These are phyloP conservation scores for Typhlichthys subterraneus DNA, from an alignment of 2,797 vertebrate species.

Conservation along the genomic window DNA sequence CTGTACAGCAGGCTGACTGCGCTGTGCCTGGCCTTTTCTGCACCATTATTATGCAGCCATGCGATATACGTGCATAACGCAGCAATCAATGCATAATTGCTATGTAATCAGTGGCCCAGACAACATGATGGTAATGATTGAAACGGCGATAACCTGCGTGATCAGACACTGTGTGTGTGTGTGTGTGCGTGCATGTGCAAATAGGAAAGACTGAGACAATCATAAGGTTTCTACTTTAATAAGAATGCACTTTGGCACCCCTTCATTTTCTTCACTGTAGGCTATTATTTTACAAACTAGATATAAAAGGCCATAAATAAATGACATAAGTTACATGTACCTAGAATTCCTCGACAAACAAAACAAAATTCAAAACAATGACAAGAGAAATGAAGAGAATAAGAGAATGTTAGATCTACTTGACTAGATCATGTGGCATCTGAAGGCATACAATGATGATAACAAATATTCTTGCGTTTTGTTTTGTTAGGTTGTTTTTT, in stretches of 20 bases:
- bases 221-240: conserved; percentile 95
- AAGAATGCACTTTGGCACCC: conserved; percentile 86
- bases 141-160: conserved; percentile 9
- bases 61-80: conserved; percentile 16
- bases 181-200: conserved; percentile 20
- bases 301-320: conserved; percentile 99
- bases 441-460: conserved; percentile 81
- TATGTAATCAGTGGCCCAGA: conserved; percentile 31
- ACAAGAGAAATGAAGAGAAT: conserved; percentile 79
- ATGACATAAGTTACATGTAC: conserved; percentile 99
- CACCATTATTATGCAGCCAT: conserved; percentile 23
- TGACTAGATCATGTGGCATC: conserved; percentile 83
- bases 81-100: conserved; percentile 44
- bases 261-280: conserved; percentile 74
- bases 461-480: conserved; percentile 76
- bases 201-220: conserved; percentile 25
- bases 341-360: conserved; percentile 87
- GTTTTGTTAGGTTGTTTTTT: conserved; percentile 61
- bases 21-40: conserved; percentile 18
- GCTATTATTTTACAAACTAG: conserved; percentile 98
- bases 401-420: conserved; percentile 87
- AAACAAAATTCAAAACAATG: conserved; percentile 76
- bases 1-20: conserved; percentile 15
- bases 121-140: conserved; percentile 23
- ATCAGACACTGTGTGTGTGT: neutral